Evolutionary conservation across 2,113 vertebrate species (phyloP), one percentile per base, ranked within the genome.

Genomic region (Notechis scutatus): DNA sequence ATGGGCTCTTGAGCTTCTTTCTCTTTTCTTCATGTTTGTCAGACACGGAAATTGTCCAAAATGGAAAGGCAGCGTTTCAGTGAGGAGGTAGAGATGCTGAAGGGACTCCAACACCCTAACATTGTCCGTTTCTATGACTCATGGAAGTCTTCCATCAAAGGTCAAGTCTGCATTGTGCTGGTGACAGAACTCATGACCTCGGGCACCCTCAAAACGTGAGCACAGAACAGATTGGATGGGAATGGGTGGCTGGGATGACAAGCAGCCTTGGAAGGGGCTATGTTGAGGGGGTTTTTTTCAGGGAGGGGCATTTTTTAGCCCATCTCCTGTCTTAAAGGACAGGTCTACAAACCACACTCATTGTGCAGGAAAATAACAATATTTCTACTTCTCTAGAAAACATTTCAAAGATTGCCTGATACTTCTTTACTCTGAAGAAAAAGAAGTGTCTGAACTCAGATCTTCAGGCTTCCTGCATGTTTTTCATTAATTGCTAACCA

Each of bases 111-210:
- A 97, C 99, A 99, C 91, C 99, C 99, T 18, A 99, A 99, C 97
- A 99, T 99, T 0, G 99, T 99, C 39, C 98, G 99, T 45, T 99
- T 99, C 98, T 99, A 98, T 0, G 99, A 99, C 97, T 99, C 99
- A 12, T 99, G 99, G 99, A 99, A 99, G 95, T 98, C 98, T 0
- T 97, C 97, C 0, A 93, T 98, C 95, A 98, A 98, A 94, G 98
- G 98, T 0, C 98, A 98, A 95, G 98, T 98, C 95, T 98, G 98
- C 97, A 99, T 99, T 50, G 98, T 99, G 94, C 98, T 99, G 95
- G 98, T 99, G 94, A 99, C 99, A 0, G 99, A 99, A 95, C 98
- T 99, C 93, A 99, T 99, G 99, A 99, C 99, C 0, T 99, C 99
- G 0, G 99, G 99, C 93, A 99, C 99, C 0, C 98, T 99, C 14